A percentile compares a stretch with the other conserved stretches of the same genome.
Conservation (phyloP, 2,113 vertebrate genomes). For the Mungos mungo region DNA sequence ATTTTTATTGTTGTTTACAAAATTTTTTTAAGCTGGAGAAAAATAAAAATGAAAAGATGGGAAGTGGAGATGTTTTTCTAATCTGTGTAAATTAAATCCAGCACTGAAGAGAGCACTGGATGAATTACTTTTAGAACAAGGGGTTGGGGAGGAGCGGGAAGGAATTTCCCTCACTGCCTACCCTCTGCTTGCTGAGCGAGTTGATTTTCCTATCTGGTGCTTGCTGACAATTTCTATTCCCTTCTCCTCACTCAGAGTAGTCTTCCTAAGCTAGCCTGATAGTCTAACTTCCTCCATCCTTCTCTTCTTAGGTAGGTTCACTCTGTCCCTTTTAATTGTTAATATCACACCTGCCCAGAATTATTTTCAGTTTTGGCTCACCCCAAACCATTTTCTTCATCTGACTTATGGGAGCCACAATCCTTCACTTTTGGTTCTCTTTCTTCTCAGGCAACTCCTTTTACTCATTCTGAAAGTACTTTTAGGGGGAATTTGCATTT, state of each 20-base stretch:
- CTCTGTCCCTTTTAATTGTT: neutral
- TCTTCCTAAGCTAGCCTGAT: neutral
- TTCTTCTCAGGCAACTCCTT: neutral
- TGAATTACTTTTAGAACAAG: neutral
- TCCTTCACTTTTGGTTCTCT: neutral
- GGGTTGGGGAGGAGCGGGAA: rapidly evolving
- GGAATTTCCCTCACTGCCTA: neutral
- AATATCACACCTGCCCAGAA: neutral
- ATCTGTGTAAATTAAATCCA: neutral
- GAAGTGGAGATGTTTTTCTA: neutral
- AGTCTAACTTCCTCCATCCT: neutral
- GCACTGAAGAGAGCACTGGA: neutral
- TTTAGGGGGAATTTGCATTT: neutral
- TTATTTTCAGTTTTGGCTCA: neutral
- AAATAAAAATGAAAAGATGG: neutral
- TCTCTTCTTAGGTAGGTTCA: neutral
- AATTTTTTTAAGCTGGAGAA: neutral
- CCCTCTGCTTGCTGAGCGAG: neutral
- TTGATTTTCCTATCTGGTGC: neutral
- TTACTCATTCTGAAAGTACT: neutral
- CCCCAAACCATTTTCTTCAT: neutral
- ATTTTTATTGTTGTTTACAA: neutral
- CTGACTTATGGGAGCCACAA: neutral
- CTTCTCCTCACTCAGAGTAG: neutral
- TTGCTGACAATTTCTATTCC: neutral